phyloP scores from a whole-genome alignment of 1,140 invertebrate genomes.

The Drosophila novamexicana region DNA sequence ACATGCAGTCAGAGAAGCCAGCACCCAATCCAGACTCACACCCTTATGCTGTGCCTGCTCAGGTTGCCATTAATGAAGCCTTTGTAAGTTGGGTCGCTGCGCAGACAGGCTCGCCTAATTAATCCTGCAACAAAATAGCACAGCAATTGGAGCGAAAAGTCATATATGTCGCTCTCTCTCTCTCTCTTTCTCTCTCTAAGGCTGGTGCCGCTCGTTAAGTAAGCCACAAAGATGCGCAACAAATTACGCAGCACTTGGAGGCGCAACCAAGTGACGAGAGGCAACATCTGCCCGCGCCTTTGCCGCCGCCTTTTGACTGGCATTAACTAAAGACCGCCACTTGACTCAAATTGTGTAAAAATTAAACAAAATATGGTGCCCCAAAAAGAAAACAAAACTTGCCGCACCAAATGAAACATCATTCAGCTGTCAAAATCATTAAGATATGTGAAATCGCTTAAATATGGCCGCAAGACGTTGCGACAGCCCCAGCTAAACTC shows the following conservation, averaged over 20 bases:
- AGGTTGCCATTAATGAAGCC: conserved; percentile 70
- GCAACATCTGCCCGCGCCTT: conserved; percentile 48
- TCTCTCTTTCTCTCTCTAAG: not conserved
- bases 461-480: conserved; percentile 53
- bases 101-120: conserved; percentile 45
- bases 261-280: not conserved
- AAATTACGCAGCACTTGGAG: conserved; percentile 20
- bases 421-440: conserved; percentile 82
- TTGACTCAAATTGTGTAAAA: conserved; percentile 64
- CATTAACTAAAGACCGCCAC: conserved; percentile 76
- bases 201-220: not conserved
- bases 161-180: conserved; percentile 10
- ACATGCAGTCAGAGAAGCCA: conserved; percentile 15
- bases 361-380: conserved; percentile 40
- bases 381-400: conserved; percentile 45
- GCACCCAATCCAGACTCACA: not conserved
- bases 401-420: conserved; percentile 67
- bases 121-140: conserved; percentile 37
- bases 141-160: conserved; percentile 3
- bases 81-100: conserved; percentile 44
- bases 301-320: conserved; percentile 54
- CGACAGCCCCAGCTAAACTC: conserved; percentile 43
- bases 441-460: conserved; percentile 79
- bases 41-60: conserved; percentile 19
- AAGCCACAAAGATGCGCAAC: conserved; percentile 18